phyloP scores from a whole-genome alignment of 2,888 invertebrate species.

The Caenorhabditis sp. region DNA sequence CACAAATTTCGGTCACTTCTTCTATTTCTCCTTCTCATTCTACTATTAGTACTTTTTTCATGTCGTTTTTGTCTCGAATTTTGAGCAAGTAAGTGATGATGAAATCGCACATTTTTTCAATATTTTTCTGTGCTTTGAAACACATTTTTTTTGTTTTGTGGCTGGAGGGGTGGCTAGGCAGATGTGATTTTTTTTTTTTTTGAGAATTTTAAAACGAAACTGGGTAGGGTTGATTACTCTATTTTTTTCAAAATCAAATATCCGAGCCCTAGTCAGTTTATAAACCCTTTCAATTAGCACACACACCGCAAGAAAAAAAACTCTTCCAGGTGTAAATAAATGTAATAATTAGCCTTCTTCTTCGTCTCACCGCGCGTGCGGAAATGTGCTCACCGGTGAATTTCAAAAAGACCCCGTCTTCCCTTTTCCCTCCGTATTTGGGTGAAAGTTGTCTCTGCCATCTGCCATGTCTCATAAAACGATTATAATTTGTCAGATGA shows the following conservation, averaged over 20 bases:
- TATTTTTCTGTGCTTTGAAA: background rate
- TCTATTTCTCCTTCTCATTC: background rate
- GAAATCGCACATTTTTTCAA: background rate
- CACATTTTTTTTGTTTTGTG: background rate
- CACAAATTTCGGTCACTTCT: background rate
- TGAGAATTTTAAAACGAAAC: background rate
- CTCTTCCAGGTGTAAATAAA: background rate
- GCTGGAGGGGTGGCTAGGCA: background rate
- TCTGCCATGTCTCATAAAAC: background rate
- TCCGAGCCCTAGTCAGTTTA: too few species aligned
- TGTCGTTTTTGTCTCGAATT: background rate
- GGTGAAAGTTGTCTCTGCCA: background rate
- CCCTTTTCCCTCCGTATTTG: constrained; percentile 5
- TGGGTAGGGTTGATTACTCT: too few species aligned
- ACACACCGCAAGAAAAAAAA: too few species aligned
- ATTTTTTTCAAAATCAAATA: too few species aligned
- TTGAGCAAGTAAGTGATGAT: background rate
- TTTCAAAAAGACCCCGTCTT: too few species aligned
- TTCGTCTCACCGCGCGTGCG: too few species aligned
- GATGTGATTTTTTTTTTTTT: background rate
- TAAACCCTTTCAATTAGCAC: too few species aligned
- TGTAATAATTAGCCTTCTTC: background rate
- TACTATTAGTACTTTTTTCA: background rate
- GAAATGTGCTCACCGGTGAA: too few species aligned
- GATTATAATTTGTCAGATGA: constrained; percentile 5